A percentile compares a stretch with the other conserved stretches of the same genome.
These are phyloP conservation scores for Drosophila virilis DNA, from an alignment of 1,140 invertebrate genomes.

Conservation along the genomic window DNA sequence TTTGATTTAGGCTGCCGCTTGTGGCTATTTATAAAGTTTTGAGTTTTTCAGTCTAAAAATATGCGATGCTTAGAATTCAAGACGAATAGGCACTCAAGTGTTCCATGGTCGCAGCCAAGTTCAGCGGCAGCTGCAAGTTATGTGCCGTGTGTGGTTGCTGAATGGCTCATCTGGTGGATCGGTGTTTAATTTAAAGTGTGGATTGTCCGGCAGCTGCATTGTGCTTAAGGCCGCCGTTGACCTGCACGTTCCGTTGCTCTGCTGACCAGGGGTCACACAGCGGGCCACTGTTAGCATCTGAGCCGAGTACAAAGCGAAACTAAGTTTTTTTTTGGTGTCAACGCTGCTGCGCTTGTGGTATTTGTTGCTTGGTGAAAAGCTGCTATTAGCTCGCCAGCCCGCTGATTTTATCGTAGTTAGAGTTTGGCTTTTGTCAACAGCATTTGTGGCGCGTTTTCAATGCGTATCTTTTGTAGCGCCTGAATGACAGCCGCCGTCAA, in stretches of 20 bases:
- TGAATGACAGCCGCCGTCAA: slow-evolving; percentile 21
- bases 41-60: slow-evolving; percentile 8
- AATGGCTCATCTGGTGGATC: slow-evolving; percentile 22
- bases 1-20: not conserved
- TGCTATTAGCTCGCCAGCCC: slow-evolving; percentile 51
- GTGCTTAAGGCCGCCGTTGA: not conserved
- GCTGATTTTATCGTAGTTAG: slow-evolving; percentile 61
- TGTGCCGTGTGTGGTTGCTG: slow-evolving; percentile 32
- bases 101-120: slow-evolving; percentile 34
- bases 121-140: slow-evolving; percentile 41
- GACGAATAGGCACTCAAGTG: slow-evolving; percentile 10
- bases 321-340: slow-evolving; percentile 1
- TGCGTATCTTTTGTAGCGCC: slow-evolving; percentile 47
- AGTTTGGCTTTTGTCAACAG: slow-evolving; percentile 29
- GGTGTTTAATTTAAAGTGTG: slow-evolving; percentile 70
- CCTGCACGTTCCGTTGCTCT: not conserved
- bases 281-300: slow-evolving; percentile 34
- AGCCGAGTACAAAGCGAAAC: slow-evolving; percentile 29
- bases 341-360: not conserved
- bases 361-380: slow-evolving; percentile 39
- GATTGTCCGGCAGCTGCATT: slow-evolving; percentile 37
- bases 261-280: not conserved
- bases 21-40: slow-evolving; percentile 45
- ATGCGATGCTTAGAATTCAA: slow-evolving; percentile 54
- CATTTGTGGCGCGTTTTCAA: slow-evolving; percentile 23